Evolutionary conservation across 2,888 invertebrate genomes (phyloP), one percentile per base, ranked within the genome.

Genomic region (Phlogophora meticulosa): DNA sequence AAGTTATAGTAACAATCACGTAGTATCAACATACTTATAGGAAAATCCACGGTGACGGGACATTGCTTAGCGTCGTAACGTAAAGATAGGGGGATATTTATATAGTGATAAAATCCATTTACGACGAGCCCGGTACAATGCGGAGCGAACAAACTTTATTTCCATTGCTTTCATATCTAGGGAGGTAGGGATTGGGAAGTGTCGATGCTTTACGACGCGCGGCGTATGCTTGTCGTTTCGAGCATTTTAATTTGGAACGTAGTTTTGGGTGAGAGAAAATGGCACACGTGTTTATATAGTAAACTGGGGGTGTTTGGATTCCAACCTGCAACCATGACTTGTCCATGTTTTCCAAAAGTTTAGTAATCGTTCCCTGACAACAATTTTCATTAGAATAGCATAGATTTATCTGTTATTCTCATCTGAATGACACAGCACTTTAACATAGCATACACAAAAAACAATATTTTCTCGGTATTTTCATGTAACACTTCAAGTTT

Each of bases 31-130:
- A 78, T 75, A 72, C 75, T 81, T 71, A 82, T 68, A 72, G 76
- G 67, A 65, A 78, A 80, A 80, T 72, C 78, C 75, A 66, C 63
- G 72, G 76, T 81, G 80, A 79, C 76, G 71, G 70, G 69, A 68
- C 84, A 82, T 81, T 83, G 82, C 81, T 85, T 80, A 81, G 80
- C 85, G 83, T 81, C 84, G 85, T 87, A 85, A 87, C 88, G 90
- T 85, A 85, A 85, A 89, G 88, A 88, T 86, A 87, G 87, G 88
- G 87, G 90, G 88, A 89, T 92, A 93, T 93, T 92, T 93, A 93
- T 93, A 92, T 93, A 93, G 93, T 93, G 93, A 94, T 94, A 93
- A 94, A 94, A 94, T 93, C 93, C 93, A 94, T 94, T 94, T 94
- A 93, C 92, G 91, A 89, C 85, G 88, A 87, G 87, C 84, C 84